These are phyloP conservation scores for Aulostomus chinensis DNA, from an alignment of 2,797 vertebrate species.

Conservation along the genomic window DNA sequence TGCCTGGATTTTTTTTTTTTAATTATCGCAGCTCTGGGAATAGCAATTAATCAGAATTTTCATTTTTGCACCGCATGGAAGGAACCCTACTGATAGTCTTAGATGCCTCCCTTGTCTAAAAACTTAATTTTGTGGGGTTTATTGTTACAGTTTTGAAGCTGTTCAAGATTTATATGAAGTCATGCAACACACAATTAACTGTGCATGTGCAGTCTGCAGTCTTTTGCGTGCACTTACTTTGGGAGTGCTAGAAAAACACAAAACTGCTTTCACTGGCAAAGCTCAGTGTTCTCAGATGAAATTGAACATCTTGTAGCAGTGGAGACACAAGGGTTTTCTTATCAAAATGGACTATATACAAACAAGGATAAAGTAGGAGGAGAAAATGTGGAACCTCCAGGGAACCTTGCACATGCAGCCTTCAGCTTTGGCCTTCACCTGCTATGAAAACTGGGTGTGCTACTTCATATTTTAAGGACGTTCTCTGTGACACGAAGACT, in stretches of 20 bases:
- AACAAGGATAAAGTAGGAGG: no score
- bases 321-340: slow-evolving; percentile 4
- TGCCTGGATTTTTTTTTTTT: background rate
- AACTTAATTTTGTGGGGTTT: slow-evolving; percentile 12
- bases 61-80: slow-evolving; percentile 1
- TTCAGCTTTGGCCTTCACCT: no score
- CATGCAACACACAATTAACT: slow-evolving; percentile 17
- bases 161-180: slow-evolving; percentile 17
- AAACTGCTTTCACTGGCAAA: slow-evolving; percentile 40
- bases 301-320: slow-evolving; percentile 16
- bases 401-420: no score
- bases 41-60: slow-evolving; percentile 6
- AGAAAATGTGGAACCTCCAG: no score
- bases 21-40: slow-evolving; percentile 8
- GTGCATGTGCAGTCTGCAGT: slow-evolving; percentile 5
- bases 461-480: no score
- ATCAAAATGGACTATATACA: background rate
- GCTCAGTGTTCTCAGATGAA: slow-evolving; percentile 19
- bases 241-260: slow-evolving; percentile 40
- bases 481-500: no score
- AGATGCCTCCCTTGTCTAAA: background rate
- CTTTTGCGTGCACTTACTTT: slow-evolving; percentile 24
- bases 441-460: no score
- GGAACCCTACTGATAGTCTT: slow-evolving; percentile 16
- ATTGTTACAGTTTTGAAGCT: slow-evolving; percentile 25